Evolutionary conservation across 2,113 vertebrate species (phyloP).

Genomic region (Vombatus ursinus): DNA sequence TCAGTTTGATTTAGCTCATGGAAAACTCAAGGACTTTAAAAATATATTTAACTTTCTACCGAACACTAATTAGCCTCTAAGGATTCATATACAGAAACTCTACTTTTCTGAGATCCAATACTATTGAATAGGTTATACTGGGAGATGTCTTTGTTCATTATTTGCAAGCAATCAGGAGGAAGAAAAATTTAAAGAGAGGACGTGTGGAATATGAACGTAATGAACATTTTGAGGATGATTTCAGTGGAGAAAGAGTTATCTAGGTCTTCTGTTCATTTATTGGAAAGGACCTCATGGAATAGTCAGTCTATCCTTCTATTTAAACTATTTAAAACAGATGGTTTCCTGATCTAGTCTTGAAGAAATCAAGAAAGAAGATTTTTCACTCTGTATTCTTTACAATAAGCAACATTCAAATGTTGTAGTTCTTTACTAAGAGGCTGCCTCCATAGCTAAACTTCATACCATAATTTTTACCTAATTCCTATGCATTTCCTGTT

Average conservation of each 20-base stretch:
- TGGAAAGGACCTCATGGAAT: constrained; percentile 28
- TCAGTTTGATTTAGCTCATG: constrained; percentile 18
- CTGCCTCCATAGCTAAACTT: constrained; percentile 37
- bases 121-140: constrained; percentile 53
- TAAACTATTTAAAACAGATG: constrained; percentile 15
- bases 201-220: constrained; percentile 15
- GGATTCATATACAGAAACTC: background rate
- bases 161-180: background rate
- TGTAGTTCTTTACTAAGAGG: constrained; percentile 30
- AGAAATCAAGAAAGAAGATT: constrained; percentile 21
- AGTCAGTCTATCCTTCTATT: constrained; percentile 17
- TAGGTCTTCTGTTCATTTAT: background rate
- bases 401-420: background rate
- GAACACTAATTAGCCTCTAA: constrained; percentile 47
- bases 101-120: background rate
- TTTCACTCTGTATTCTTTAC: constrained; percentile 42
- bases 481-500: constrained; percentile 35
- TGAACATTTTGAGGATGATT: background rate
- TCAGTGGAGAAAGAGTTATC: constrained; percentile 17
- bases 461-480: constrained; percentile 24
- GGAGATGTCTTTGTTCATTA: constrained; percentile 22
- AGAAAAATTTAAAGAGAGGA: constrained; percentile 2
- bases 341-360: constrained; percentile 38
- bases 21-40: background rate
- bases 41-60: constrained; percentile 19